These are phyloP conservation scores for honey bee (Apis mellifera) DNA, from an alignment of 1,140 invertebrate species.

Conservation along the genomic window DNA sequence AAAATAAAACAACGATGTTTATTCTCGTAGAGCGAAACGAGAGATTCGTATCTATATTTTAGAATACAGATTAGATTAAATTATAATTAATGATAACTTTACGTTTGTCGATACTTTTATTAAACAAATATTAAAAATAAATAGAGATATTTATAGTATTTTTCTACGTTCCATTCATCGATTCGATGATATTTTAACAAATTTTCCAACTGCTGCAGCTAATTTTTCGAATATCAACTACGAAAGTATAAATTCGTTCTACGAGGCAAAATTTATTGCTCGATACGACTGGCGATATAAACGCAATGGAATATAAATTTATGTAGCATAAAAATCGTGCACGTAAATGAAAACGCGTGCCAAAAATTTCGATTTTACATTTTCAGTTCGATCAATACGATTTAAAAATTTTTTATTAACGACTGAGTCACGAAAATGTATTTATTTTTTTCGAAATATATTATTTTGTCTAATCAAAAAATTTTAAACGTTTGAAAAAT, in stretches of 20 bases:
- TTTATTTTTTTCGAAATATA: no score
- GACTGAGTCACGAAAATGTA: no score
- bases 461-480: no score
- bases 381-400: no score
- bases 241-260: slow-evolving; percentile 15
- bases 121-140: background rate
- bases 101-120: background rate
- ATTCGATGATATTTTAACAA: slow-evolving; percentile 16
- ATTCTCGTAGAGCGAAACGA: no score
- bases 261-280: slow-evolving; percentile 11
- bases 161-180: background rate
- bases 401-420: no score
- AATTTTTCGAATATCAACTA: background rate
- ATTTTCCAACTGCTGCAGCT: background rate
- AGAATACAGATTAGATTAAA: background rate
- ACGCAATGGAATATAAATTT: slow-evolving; percentile 1
- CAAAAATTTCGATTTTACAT: background rate
- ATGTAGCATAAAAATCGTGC: background rate
- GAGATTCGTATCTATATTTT: no score
- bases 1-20: no score
- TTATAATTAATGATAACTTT: background rate
- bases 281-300: background rate
- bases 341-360: background rate
- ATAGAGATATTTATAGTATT: background rate
- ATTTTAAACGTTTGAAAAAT: no score